Base-by-base conservation (phyloP, 2,113 vertebrate genomes). In the Thamnaconus septentrionalis region DNA sequence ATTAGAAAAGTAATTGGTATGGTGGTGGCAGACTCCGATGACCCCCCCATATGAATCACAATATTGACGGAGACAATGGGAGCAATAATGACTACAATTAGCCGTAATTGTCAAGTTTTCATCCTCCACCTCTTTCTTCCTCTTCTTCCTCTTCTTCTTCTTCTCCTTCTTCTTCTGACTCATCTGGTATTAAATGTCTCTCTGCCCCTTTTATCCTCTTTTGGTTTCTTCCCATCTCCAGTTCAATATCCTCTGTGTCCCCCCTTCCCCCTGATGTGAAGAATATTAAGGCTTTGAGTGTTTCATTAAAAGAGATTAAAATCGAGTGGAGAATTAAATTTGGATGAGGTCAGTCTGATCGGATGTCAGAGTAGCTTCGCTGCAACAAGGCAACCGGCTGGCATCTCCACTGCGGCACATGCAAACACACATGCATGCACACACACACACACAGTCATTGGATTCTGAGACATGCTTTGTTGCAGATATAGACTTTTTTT, bases 1-100 rank as follows among this genome's bases (percentile, higher is more conserved):
- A 89, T 92, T 91, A 91, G 79, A 85, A 87, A 85, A 88, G 87
- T 91, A 90, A 91, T 90, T 86, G 83, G 77, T 78, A 86, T 75
- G 74, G 76, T 49, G 50, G 76, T 85, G 85, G 77, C 85, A 77
- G 72, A 69, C 63, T 76, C 75, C 73, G 80, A 87, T 88, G 85
- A 77, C 81, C 77, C 81, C 63, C 67, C 51, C 83, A 90, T 90
- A 90, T 90, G 85, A 91, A 90, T 92, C 89, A 90, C 86, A 89
- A 90, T 89, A 90, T 88, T 91, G 89, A 91, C 86, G 88, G 48
- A 72, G 73, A 80, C 80, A 82, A 88, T 83, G 61, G 78, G 77
- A 86, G 80, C 84, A 82, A 84, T 87, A 91, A 89, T 90, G 84
- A 81, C 75, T 66, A 76, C 83, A 91, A 90, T 91, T 88, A 90